phyloP scores from a whole-genome alignment of 2,797 vertebrate genomes.

The Erpetoichthys calabaricus region DNA sequence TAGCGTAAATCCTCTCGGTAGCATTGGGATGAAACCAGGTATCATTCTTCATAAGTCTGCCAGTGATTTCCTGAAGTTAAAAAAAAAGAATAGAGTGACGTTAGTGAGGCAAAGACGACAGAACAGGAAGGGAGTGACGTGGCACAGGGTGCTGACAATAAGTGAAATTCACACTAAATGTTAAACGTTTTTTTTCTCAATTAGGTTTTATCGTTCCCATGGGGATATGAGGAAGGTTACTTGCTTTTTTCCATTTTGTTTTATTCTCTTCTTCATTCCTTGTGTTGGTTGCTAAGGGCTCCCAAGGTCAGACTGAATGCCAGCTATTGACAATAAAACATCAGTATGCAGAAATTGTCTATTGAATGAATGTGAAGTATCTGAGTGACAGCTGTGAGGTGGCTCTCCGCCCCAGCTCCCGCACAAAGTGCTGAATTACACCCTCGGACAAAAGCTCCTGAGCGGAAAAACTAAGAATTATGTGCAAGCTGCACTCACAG shows the following conservation, averaged over 20 bases:
- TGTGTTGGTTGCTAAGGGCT: slow-evolving; percentile 32
- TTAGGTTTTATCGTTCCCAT: background rate
- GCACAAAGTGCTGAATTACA: too few relatives aligned
- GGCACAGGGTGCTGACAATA: slow-evolving; percentile 27
- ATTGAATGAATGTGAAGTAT: slow-evolving; percentile 5
- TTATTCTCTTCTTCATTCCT: slow-evolving; percentile 21
- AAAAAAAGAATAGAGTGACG: too few relatives aligned
- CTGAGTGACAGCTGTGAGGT: too few relatives aligned
- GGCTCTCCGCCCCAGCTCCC: too few relatives aligned
- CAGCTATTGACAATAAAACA: slow-evolving; percentile 19
- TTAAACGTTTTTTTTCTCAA: background rate
- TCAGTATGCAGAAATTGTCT: background rate
- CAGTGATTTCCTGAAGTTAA: slow-evolving; percentile 38
- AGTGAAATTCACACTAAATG: slow-evolving; percentile 9
- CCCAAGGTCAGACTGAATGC: slow-evolving; percentile 33
- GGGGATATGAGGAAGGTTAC: slow-evolving; percentile 3
- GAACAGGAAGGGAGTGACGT: slow-evolving; percentile 20
- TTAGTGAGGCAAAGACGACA: too few relatives aligned
- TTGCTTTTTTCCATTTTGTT: background rate
- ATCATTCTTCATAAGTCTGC: slow-evolving; percentile 17
- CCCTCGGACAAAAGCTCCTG: too few relatives aligned
- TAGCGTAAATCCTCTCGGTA: too few relatives aligned
- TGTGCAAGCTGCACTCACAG: too few relatives aligned
- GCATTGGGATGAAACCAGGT: slow-evolving; percentile 15
- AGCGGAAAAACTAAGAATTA: too few relatives aligned